phyloP scores from a whole-genome alignment of 2,797 vertebrate species.

The Picus viridis region DNA sequence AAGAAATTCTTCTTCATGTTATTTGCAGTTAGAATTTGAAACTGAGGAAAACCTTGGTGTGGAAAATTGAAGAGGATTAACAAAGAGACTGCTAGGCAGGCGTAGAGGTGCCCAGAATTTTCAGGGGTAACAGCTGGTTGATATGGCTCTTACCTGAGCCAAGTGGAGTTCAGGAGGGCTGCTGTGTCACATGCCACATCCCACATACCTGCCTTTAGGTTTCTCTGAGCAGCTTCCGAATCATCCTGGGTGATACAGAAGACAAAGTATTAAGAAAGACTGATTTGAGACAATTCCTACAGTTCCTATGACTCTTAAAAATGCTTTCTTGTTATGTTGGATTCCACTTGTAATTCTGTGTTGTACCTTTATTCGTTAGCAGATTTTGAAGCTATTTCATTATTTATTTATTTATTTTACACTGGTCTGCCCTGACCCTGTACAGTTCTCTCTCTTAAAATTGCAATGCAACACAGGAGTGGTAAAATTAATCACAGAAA shows the following conservation, averaged over 20 bases:
- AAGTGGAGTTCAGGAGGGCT: background rate
- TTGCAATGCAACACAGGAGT: background rate
- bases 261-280: background rate
- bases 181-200: background rate
- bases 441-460: background rate
- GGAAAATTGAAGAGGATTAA: background rate
- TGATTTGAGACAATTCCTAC: background rate
- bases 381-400: background rate
- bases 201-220: background rate
- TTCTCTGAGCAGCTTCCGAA: background rate
- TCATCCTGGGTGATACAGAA: background rate
- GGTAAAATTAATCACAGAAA: constrained; percentile 1
- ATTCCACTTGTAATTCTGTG: background rate
- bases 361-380: background rate
- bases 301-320: background rate
- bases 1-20: background rate
- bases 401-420: background rate
- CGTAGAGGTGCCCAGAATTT: background rate
- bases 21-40: background rate
- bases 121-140: background rate
- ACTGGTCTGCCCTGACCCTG: background rate
- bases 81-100: background rate
- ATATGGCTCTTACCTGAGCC: background rate
- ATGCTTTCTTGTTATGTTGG: background rate
- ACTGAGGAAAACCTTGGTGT: background rate